Evolutionary conservation across 1,140 invertebrate genomes (phyloP).

Genomic region (Akabosia matsudoensis): DNA sequence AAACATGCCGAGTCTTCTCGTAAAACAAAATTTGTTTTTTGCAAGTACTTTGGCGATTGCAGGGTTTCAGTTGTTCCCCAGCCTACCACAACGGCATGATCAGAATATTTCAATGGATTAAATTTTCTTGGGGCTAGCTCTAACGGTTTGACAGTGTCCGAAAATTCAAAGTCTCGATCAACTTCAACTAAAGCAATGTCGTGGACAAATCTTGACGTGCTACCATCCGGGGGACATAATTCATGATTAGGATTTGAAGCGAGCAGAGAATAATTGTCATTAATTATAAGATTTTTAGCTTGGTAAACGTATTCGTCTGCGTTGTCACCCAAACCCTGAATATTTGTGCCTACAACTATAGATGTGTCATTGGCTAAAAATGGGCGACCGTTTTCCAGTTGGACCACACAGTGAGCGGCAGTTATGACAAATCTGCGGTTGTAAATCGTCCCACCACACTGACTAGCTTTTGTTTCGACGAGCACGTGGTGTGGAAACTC

Average conservation of each 20-base stretch:
- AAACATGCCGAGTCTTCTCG: not conserved
- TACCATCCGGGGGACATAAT: not conserved
- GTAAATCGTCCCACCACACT: not conserved
- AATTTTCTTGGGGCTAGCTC: not conserved
- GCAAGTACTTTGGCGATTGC: not conserved
- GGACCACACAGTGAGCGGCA: slow-evolving; percentile 5
- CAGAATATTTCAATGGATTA: not conserved
- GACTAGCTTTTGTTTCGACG: no score
- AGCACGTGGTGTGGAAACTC: not conserved
- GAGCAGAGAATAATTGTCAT: not conserved
- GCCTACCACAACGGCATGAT: not conserved
- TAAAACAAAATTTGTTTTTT: not conserved
- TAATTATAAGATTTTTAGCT: not conserved
- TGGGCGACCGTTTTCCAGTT: not conserved
- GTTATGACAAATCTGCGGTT: not conserved
- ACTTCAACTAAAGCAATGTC: not conserved
- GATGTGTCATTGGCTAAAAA: not conserved
- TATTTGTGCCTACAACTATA: not conserved
- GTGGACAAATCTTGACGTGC: not conserved
- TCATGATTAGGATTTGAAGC: not conserved
- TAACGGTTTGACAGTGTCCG: not conserved
- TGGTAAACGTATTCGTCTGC: not conserved
- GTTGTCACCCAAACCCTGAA: not conserved
- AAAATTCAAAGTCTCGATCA: not conserved
- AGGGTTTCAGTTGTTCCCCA: not conserved